Base-by-base conservation (phyloP, 1,140 invertebrate species). In the Scaptomyza montana region DNA sequence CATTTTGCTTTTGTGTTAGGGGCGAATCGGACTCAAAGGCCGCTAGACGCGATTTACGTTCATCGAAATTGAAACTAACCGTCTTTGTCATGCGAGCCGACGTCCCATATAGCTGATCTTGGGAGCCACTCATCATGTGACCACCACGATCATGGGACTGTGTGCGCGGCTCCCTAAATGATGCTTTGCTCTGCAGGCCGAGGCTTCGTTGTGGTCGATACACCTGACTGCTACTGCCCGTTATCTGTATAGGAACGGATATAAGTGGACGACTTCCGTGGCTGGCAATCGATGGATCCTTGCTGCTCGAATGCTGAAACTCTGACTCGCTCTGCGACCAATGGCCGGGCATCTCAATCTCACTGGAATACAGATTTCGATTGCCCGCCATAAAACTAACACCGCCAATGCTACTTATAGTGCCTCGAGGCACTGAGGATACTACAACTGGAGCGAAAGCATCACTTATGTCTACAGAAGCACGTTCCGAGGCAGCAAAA, bases 1-100 rank as follows among this genome's bases (percentile, higher is more conserved):
- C 89, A 67, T 61, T 77, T 89, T 91, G 90, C 66, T 91, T 87
- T 75, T 81, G 78, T 61, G 90, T 79, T 72, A 91, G 70, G 80
- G 80, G 87, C 87, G 87, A 65, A 47, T 80, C 77, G 56, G 72
- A 84, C 70, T 91, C 90, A 63, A 91, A 90, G 41, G 80, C 78
- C 56, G 77, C 68, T 50, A 92, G 84, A 28, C 90, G 90, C 75
- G 90, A 90, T 82, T 87, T 81, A 65, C 82, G 91, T 67, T 91
- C 85, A 55, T 80, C 90, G 77, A 91, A 92, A 87, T 92, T 89
- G 64, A 92, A 92, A 90, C 91, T 92, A 89, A 92, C 91, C 67
- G 91, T 92, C 80, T 92, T 92, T 72, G 86, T 87, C 80, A 92
- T 91, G 59, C 89, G 90, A 13, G 74, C 72, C 61, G 74, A 25